Evolutionary conservation across 2,113 vertebrate species (phyloP).

Genomic region (Oncorhynchus keta): DNA sequence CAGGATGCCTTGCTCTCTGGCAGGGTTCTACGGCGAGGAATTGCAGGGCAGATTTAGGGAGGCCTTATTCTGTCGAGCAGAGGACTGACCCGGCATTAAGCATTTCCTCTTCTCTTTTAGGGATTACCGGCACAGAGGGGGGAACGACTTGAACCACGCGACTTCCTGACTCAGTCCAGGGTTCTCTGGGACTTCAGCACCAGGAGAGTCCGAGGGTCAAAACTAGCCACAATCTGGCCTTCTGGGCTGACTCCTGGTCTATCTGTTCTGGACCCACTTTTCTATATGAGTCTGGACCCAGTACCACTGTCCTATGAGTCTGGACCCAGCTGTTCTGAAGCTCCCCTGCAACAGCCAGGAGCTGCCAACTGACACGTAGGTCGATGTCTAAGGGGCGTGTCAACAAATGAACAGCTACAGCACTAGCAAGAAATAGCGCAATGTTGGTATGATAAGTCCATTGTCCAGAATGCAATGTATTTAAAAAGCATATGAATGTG

Average conservation of each 20-base stretch:
- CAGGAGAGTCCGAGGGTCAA: neutral
- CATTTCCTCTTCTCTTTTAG: constrained; percentile 44
- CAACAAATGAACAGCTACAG: too few relatives aligned
- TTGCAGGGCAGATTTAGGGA: constrained; percentile 26
- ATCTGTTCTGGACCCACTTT: too few relatives aligned
- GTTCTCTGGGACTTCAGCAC: constrained; percentile 15
- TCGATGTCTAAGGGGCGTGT: too few relatives aligned
- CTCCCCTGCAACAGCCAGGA: too few relatives aligned
- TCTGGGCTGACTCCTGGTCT: neutral
- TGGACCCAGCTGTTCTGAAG: too few relatives aligned
- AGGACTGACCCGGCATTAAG: constrained; percentile 45
- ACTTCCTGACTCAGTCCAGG: constrained; percentile 13
- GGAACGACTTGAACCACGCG: constrained; percentile 16
- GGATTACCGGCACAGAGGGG: constrained; percentile 35
- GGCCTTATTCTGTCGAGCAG: constrained; percentile 13
- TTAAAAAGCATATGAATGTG: too few relatives aligned
- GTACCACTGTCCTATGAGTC: too few relatives aligned
- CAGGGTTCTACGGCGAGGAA: constrained; percentile 24
- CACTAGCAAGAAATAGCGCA: too few relatives aligned
- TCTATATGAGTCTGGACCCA: too few relatives aligned
- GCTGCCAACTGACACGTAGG: too few relatives aligned
- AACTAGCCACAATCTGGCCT: neutral
- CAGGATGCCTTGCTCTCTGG: constrained; percentile 32
- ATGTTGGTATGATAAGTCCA: too few relatives aligned
- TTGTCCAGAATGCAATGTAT: too few relatives aligned